These are phyloP conservation scores for Campoplex nolae DNA, from an alignment of 2,888 invertebrate genomes.

Conservation along the genomic window DNA sequence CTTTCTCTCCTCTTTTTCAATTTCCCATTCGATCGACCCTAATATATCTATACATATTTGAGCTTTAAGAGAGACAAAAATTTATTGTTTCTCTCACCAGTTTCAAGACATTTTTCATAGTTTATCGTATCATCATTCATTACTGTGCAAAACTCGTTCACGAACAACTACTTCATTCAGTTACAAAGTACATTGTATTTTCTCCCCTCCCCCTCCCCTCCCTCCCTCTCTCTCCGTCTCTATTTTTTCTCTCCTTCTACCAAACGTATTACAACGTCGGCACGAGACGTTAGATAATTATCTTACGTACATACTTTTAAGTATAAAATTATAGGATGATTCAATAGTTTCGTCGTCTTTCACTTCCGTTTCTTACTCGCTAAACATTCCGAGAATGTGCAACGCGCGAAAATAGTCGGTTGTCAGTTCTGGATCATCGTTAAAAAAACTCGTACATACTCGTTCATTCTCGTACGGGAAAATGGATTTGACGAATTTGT, in stretches of 20 bases:
- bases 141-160: not conserved
- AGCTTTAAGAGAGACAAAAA: not conserved
- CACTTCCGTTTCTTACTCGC: constrained; percentile 39
- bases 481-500: not conserved
- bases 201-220: constrained; percentile 1
- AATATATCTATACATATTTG: not conserved
- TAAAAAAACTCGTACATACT: not conserved
- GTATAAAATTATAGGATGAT: constrained; percentile 29
- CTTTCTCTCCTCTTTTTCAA: constrained; percentile 11
- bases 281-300: constrained; percentile 41
- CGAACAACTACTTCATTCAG: constrained; percentile 42
- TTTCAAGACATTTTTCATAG: constrained; percentile 30
- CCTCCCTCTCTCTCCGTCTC: not conserved
- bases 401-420: constrained; percentile 6
- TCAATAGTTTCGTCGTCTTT: constrained; percentile 50
- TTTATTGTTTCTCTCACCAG: constrained; percentile 18
- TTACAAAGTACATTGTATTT: constrained; percentile 28
- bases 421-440: not conserved
- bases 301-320: constrained; percentile 32
- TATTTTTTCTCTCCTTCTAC: constrained; percentile 17
- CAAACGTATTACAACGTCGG: not conserved
- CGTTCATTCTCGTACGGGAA: not conserved
- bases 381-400: constrained; percentile 14
- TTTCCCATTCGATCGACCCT: not conserved
- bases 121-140: constrained; percentile 23